These are phyloP conservation scores for Macropis europaea DNA, from an alignment of 2,888 invertebrate species.

Conservation along the genomic window DNA sequence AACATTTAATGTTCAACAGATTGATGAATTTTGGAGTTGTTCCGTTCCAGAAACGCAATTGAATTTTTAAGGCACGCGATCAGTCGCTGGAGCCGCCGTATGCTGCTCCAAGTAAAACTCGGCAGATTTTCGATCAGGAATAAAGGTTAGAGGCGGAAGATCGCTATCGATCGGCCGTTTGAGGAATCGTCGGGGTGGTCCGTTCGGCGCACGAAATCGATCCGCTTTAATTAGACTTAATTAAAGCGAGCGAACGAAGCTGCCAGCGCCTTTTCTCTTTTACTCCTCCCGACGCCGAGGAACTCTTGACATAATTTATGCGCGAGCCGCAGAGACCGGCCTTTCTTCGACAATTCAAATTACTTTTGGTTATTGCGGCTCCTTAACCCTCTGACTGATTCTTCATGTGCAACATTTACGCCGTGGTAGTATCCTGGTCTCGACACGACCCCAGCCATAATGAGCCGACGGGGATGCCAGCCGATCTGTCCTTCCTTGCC, in stretches of 20 bases:
- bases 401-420: conserved; percentile 67
- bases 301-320: conserved; percentile 37
- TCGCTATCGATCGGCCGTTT: conserved; percentile 1
- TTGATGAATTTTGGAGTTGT: not conserved
- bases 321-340: conserved; percentile 24
- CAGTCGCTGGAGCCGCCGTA: no score
- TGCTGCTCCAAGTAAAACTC: no score
- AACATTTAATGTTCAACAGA: not conserved
- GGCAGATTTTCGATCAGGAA: no score
- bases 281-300: not conserved
- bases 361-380: conserved; percentile 50
- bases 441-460: conserved; percentile 66
- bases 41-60: not conserved
- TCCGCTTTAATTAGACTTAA: conserved; percentile 35
- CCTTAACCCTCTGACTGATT: conserved; percentile 19
- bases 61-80: no score
- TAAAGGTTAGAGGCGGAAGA: conserved; percentile 10
- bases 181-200: not conserved
- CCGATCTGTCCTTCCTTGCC: conserved; percentile 59
- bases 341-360: conserved; percentile 39
- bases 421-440: conserved; percentile 69
- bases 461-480: conserved; percentile 52
- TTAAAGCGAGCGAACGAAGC: conserved; percentile 41
- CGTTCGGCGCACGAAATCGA: conserved; percentile 15
- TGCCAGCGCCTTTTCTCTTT: not conserved